A percentile compares a stretch with the other conserved stretches of the same genome.
phyloP scores from a whole-genome alignment of 2,797 vertebrate genomes.

The Basileuterus tristriatus region DNA sequence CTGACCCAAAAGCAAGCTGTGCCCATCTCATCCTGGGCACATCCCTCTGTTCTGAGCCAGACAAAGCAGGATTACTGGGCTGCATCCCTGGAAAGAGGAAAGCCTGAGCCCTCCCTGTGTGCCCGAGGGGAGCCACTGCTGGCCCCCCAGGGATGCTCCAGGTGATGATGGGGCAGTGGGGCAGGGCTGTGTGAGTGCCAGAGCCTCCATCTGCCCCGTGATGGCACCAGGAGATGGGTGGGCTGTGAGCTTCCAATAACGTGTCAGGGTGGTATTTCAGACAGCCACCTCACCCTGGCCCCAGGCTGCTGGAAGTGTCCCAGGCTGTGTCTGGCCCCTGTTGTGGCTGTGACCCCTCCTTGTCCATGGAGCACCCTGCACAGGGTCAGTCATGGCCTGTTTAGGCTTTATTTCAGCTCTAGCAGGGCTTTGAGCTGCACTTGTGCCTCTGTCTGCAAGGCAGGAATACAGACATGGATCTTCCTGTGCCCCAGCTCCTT shows the following conservation, averaged over 20 bases:
- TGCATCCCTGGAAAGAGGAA: not conserved
- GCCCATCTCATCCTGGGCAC: not conserved
- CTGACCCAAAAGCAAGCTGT: not conserved
- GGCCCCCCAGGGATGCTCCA: not conserved
- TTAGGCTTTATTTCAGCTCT: not conserved
- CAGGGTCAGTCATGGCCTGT: not conserved
- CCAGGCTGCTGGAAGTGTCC: not conserved
- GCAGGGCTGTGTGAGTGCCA: fast-evolving
- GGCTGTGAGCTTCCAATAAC: not conserved
- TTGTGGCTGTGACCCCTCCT: not conserved
- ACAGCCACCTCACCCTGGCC: fast-evolving
- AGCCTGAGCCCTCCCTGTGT: not conserved
- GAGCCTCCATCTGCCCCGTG: not conserved
- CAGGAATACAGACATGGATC: not conserved
- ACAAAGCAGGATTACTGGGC: not conserved
- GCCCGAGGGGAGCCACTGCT: fast-evolving
- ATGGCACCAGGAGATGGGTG: not conserved
- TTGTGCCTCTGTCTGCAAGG: not conserved
- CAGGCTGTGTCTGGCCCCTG: not conserved
- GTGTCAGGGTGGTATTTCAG: not conserved
- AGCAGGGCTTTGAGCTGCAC: not conserved
- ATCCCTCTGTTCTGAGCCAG: not conserved
- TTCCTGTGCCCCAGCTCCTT: not conserved
- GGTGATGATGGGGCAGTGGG: too few species aligned
- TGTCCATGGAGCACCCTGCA: not conserved